phyloP scores from a whole-genome alignment of 2,888 invertebrate genomes.

The Pristionchus fissidentatus region DNA sequence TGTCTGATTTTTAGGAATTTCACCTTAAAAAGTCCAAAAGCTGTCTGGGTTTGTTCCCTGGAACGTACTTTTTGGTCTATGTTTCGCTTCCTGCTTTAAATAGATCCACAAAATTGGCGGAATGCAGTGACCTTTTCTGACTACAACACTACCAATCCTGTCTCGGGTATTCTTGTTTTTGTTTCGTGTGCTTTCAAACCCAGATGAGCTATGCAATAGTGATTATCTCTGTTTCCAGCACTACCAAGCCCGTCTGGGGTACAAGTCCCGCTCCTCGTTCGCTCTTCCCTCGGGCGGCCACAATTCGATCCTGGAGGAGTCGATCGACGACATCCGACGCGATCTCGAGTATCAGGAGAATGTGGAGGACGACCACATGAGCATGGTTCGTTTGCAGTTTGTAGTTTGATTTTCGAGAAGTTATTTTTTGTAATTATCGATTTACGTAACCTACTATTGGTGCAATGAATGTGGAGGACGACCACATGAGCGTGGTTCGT shows the following conservation, averaged over 20 bases:
- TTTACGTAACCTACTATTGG: too few species aligned
- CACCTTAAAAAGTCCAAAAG: too few species aligned
- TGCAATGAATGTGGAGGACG: constrained; percentile 61
- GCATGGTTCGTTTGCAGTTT: too few species aligned
- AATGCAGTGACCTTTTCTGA: not conserved
- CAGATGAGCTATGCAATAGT: too few species aligned
- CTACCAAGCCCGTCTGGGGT: constrained; percentile 57
- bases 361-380: constrained; percentile 57
- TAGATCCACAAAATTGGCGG: not conserved
- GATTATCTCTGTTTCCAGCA: constrained; percentile 54
- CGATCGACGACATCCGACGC: constrained; percentile 39
- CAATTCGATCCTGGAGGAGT: not conserved
- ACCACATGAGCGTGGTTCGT: constrained; percentile 6
- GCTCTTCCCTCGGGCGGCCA: not conserved
- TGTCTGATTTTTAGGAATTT: too few species aligned
- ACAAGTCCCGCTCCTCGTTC: constrained; percentile 8
- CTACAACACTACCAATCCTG: not conserved
- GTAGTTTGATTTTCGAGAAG: too few species aligned
- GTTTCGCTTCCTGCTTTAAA: too few species aligned
- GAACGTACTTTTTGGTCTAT: too few species aligned
- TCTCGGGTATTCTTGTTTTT: not conserved
- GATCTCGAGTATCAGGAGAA: constrained; percentile 63
- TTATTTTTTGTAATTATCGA: not conserved
- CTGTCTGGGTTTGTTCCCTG: too few species aligned
- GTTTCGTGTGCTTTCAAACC: too few species aligned